These are phyloP conservation scores for Latheticus oryzae DNA, from an alignment of 2,888 invertebrate genomes.

Conservation along the genomic window DNA sequence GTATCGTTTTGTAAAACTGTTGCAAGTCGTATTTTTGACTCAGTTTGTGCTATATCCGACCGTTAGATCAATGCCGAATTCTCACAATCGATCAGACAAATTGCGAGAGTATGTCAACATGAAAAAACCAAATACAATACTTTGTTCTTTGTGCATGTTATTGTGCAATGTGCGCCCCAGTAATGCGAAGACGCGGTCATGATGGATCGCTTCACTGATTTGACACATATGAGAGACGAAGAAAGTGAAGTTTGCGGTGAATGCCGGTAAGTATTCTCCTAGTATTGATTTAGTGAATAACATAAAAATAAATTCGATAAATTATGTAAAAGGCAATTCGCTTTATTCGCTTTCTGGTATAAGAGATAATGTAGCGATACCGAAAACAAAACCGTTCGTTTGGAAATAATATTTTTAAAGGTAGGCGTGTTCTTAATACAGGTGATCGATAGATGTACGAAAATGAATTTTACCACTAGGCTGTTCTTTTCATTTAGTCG, in stretches of 20 bases:
- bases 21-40: conserved; percentile 13
- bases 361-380: conserved; percentile 6
- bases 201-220: conserved; percentile 57
- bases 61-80: conserved; percentile 44
- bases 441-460: conserved; percentile 56
- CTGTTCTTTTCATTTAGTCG: conserved; percentile 8
- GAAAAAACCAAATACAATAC: conserved; percentile 58
- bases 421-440: conserved; percentile 56
- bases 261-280: too few species aligned
- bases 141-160: conserved; percentile 60
- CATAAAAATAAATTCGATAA: too few species aligned
- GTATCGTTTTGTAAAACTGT: conserved; percentile 36
- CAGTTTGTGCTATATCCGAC: conserved; percentile 10
- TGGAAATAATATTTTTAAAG: conserved; percentile 50
- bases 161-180: conserved; percentile 58
- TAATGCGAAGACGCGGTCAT: conserved; percentile 61
- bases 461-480: conserved; percentile 47
- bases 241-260: conserved; percentile 14
- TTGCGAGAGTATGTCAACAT: conserved; percentile 56
- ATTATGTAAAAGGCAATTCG: conserved; percentile 8
- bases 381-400: conserved; percentile 4
- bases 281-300: too few species aligned
- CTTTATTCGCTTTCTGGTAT: too few species aligned
- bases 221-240: conserved; percentile 37
- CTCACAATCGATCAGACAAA: conserved; percentile 62